phyloP scores from a whole-genome alignment of 2,888 invertebrate genomes.

The Synanthedon formicaeformis region DNA sequence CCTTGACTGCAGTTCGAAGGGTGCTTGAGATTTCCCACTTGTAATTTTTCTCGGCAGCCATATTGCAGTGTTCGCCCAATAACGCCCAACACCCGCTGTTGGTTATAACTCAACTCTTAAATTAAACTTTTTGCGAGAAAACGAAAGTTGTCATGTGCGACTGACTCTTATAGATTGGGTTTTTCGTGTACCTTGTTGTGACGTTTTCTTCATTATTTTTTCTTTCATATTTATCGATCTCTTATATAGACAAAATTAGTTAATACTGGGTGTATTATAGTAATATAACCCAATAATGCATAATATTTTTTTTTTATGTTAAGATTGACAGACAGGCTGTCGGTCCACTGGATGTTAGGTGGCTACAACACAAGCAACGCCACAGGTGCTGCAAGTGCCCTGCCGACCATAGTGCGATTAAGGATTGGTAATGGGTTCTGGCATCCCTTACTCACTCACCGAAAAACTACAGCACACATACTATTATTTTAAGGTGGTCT shows the following conservation, averaged over 20 bases:
- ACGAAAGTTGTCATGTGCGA: conserved; percentile 41
- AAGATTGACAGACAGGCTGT: no score
- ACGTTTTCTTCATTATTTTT: background rate
- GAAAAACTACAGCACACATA: no score
- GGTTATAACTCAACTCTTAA: conserved; percentile 45
- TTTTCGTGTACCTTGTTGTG: conserved; percentile 13
- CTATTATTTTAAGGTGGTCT: no score
- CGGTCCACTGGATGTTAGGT: no score
- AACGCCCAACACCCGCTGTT: conserved; percentile 36
- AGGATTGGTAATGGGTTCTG: no score
- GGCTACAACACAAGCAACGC: no score
- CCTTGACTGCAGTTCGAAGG: conserved; percentile 29
- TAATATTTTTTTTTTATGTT: no score
- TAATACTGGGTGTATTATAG: no score
- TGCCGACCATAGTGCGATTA: no score
- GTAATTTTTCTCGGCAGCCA: conserved; percentile 49
- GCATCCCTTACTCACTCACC: no score
- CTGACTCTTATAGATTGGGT: conserved; percentile 36
- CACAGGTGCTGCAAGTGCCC: no score
- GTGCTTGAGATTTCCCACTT: conserved; percentile 42
- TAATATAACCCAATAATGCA: no score
- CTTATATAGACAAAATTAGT: background rate
- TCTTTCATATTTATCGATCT: background rate
- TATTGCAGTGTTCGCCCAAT: conserved; percentile 44
- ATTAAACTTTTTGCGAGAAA: conserved; percentile 49